A percentile compares a stretch with the other conserved stretches of the same genome.
phyloP scores from a whole-genome alignment of 2,888 invertebrate genomes.

The Lamellibrachia satsuma region DNA sequence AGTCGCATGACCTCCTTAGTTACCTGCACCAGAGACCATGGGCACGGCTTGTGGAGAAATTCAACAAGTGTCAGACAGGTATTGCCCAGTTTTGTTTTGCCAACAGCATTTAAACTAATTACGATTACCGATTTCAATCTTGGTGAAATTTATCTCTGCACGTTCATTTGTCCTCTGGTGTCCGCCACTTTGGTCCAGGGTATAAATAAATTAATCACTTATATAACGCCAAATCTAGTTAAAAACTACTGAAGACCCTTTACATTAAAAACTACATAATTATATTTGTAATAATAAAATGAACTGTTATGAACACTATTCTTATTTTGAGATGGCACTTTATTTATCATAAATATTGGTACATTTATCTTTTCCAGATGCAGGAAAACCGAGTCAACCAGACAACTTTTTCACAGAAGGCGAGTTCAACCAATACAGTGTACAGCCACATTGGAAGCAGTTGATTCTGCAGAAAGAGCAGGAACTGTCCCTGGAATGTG shows the following conservation, averaged over 20 bases:
- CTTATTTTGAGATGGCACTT: not conserved
- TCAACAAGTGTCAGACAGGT: not conserved
- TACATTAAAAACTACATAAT: no score
- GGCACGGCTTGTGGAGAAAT: not conserved
- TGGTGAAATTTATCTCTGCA: not conserved
- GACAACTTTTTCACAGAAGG: not conserved
- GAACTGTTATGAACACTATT: not conserved
- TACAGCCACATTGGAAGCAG: not conserved
- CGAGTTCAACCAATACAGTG: not conserved
- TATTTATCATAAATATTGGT: not conserved
- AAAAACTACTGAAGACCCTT: no score
- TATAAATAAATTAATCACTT: no score
- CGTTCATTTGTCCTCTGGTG: not conserved
- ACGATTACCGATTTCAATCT: not conserved
- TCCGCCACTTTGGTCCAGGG: no score
- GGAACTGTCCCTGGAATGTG: not conserved
- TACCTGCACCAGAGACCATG: not conserved
- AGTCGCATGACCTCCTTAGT: not conserved
- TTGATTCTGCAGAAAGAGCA: not conserved
- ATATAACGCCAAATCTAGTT: no score
- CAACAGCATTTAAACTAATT: not conserved
- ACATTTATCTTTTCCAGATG: not conserved
- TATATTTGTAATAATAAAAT: no score
- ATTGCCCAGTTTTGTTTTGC: not conserved
- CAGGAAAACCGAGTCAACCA: not conserved